phyloP scores from a whole-genome alignment of 2,113 vertebrate genomes.

The Sylvia atricapilla region DNA sequence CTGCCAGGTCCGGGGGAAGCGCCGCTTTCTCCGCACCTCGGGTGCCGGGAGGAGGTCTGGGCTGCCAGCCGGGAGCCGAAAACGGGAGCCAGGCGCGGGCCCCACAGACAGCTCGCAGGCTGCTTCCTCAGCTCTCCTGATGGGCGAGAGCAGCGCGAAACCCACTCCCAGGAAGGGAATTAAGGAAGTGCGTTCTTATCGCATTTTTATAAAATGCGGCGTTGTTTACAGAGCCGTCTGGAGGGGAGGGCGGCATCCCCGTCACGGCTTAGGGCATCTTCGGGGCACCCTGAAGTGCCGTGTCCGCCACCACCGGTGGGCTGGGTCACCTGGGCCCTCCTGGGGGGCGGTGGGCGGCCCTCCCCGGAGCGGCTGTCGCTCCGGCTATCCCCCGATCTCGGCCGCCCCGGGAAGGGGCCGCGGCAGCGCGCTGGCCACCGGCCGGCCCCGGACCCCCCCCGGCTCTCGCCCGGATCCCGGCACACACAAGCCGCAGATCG shows the following conservation, averaged over 20 bases:
- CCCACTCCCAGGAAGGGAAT: background rate
- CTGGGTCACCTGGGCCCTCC: background rate
- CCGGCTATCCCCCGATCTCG: background rate
- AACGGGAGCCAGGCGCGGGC: background rate
- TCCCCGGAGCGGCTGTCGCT: background rate
- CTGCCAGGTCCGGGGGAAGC: background rate
- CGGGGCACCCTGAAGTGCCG: background rate
- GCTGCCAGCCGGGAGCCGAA: background rate
- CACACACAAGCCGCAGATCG: constrained; percentile 36
- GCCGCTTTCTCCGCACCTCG: background rate
- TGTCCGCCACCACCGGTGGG: background rate
- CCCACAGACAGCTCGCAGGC: background rate
- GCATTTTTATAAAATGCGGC: background rate
- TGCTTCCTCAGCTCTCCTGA: background rate
- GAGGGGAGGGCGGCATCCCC: background rate
- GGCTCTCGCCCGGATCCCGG: constrained; percentile 23
- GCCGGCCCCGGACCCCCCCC: background rate
- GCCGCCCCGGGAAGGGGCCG: background rate
- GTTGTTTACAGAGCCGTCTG: background rate
- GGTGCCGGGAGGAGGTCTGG: background rate
- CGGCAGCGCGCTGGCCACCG: background rate
- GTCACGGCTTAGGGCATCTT: background rate
- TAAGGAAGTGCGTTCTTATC: background rate
- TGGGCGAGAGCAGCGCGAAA: background rate
- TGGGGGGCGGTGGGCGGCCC: background rate